Evolutionary conservation across 2,113 vertebrate species (phyloP).

Genomic region (Scytalopus superciliaris): DNA sequence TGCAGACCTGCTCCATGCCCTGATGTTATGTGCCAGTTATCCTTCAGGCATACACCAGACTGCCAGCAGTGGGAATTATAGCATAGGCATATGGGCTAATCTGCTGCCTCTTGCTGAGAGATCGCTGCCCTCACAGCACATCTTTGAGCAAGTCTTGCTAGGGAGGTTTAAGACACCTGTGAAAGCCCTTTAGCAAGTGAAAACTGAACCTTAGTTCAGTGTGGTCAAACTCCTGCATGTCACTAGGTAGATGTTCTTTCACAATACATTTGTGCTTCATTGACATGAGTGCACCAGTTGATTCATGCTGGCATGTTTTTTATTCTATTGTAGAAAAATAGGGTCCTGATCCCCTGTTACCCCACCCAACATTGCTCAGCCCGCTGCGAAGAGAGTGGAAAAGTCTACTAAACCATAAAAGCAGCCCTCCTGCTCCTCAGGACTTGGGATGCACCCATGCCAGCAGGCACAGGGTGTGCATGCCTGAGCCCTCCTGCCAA

Average conservation of each 20-base stretch:
- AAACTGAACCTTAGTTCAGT: not conserved
- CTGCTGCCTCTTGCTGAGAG: not conserved
- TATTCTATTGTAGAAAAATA: not conserved
- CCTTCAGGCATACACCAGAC: not conserved
- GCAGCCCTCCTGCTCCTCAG: not conserved
- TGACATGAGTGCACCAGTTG: not conserved
- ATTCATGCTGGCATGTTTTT: not conserved
- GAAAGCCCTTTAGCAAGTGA: not conserved
- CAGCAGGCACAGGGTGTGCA: not conserved
- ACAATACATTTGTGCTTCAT: not conserved
- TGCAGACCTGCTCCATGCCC: not conserved
- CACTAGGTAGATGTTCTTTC: not conserved
- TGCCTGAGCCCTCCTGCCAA: not conserved
- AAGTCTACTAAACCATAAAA: not conserved
- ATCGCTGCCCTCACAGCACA: not conserved
- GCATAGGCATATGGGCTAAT: not conserved
- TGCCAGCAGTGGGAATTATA: not conserved
- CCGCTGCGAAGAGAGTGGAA: not conserved
- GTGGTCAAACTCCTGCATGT: not conserved
- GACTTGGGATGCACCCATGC: accelerated
- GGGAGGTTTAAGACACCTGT: not conserved
- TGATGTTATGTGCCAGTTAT: accelerated
- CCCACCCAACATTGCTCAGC: not conserved
- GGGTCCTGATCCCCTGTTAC: not conserved
- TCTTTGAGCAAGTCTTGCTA: not conserved